Evolutionary conservation across 2,797 vertebrate species (phyloP), one percentile per base, ranked within the genome.

Genomic region (Phyllotis vaccarum): DNA sequence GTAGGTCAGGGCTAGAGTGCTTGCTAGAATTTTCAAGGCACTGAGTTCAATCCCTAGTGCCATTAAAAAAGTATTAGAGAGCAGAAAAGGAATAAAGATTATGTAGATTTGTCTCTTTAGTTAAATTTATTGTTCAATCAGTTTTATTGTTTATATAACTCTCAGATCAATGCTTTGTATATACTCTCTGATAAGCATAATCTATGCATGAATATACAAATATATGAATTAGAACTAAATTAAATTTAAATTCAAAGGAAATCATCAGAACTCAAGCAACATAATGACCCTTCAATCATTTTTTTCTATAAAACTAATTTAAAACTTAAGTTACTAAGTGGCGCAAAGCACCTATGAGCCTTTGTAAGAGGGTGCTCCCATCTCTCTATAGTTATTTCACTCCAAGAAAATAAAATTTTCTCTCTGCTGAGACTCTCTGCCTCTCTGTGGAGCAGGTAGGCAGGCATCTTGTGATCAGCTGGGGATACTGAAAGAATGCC

Each of bases 61-160:
- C 43, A 76, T 40, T 21, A 74, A 74, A 74, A 72, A 86, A 13
- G 56, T 76, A 92, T 40, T 86, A 46, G 46, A 87, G 96, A 72
- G 43, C 70, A 17, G 22, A 85, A 94, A 81, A 21, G 81, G 46
- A 83, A 93, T 82, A 91, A 93, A 49, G 16, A 80, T 13, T 64
- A 16, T 74, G 40, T 9, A 86, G 78, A 56, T 76, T 92, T 79
- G 89, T 22, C 80, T 64, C 76, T 95, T 88, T 89, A 70, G 43
- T 22, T 90, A 62, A 92, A 95, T 27, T 79, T 60, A 83, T 78
- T 89, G 86, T 92, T 95, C 62, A 95, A n/a, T 34, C n/a, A 82
- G 52, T 43, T 79, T 56, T 22, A 64, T 10, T 91, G 17, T 49
- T 95, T 31, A 34, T 40, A 2, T 54, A 70, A n/a, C n/a, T n/a